These are phyloP conservation scores for Heterohyrax brucei DNA, from an alignment of 2,797 vertebrate genomes.

Conservation along the genomic window DNA sequence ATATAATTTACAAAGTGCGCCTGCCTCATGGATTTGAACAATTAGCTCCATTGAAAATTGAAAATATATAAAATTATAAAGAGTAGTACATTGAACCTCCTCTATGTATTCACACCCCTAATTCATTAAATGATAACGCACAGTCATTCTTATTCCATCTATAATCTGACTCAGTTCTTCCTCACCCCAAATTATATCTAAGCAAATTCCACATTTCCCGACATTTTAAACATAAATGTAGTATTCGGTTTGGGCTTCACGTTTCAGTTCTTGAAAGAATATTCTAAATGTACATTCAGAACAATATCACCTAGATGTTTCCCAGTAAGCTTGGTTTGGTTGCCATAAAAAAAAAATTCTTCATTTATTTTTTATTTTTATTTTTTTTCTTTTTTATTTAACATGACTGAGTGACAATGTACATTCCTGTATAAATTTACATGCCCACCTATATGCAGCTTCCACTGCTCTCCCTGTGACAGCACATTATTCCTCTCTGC, in stretches of 20 bases:
- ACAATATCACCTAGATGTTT: constrained; percentile 28
- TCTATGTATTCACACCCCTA: background rate
- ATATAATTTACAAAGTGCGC: no score
- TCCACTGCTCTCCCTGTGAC: no score
- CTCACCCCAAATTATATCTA: background rate
- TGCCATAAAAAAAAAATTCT: constrained; percentile 61
- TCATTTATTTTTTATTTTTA: constrained; percentile 59
- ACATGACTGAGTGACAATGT: no score
- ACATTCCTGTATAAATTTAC: no score
- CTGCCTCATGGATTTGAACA: background rate
- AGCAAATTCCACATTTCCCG: background rate
- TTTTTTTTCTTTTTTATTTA: no score
- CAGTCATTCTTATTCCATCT: background rate
- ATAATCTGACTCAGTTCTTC: background rate
- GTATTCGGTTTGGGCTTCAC: background rate
- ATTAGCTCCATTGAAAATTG: background rate
- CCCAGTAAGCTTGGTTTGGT: constrained; percentile 29
- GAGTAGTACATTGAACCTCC: background rate
- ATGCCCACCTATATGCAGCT: no score
- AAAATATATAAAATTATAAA: constrained; percentile 30
- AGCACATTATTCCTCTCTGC: no score
- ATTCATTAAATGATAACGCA: background rate
- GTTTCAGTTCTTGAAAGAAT: background rate
- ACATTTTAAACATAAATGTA: background rate
- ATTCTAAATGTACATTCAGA: background rate